Evolutionary conservation across 2,113 vertebrate genomes (phyloP).

Genomic region (Coptodon rendalli): DNA sequence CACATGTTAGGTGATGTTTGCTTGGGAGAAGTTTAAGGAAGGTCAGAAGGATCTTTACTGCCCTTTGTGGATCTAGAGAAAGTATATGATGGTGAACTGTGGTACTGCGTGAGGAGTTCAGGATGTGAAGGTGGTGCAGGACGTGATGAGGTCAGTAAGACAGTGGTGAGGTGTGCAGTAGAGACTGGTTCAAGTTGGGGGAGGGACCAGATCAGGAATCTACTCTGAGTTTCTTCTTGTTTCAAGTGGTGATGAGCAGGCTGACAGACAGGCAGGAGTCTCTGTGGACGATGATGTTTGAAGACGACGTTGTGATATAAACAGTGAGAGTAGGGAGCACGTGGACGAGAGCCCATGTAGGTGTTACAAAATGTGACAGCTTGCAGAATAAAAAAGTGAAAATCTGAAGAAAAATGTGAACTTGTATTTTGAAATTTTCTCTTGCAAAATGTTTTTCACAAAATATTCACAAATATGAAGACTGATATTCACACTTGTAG

Average conservation of each 20-base stretch:
- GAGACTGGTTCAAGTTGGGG: not conserved
- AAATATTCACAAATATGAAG: not conserved
- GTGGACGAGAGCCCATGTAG: not conserved
- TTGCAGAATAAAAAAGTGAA: not conserved
- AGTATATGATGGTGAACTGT: not conserved
- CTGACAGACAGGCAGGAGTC: not conserved
- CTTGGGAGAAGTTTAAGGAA: not conserved
- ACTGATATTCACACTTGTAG: not conserved
- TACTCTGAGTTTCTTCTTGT: not conserved
- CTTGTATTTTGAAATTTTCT: not conserved
- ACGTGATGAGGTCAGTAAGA: not conserved
- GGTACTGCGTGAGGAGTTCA: not conserved
- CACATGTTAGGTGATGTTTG: not conserved
- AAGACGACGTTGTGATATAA: not conserved
- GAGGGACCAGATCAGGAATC: not conserved
- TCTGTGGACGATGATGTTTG: not conserved
- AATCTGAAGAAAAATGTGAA: not conserved
- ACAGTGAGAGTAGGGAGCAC: not conserved
- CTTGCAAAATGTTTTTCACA: not conserved
- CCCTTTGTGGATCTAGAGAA: not conserved
- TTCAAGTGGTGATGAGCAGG: not conserved
- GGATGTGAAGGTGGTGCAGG: not conserved
- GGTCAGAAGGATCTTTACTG: not conserved
- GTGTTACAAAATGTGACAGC: not conserved
- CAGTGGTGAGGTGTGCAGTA: not conserved